phyloP scores from a whole-genome alignment of 2,888 invertebrate genomes.

The Andrena flavipes region DNA sequence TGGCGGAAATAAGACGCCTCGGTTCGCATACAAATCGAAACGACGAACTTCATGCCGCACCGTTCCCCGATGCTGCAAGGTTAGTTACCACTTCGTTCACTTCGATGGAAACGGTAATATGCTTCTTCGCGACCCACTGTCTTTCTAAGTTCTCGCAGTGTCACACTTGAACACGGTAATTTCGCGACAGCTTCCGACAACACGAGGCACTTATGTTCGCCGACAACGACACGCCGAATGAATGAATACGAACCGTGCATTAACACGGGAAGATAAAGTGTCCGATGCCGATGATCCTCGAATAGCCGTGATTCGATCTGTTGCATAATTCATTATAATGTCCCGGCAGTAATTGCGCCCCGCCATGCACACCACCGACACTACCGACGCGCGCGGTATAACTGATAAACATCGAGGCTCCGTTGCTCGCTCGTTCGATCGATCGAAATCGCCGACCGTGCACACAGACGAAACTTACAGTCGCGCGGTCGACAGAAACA shows the following conservation, averaged over 20 bases:
- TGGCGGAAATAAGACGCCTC: neutral
- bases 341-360: conserved; percentile 43
- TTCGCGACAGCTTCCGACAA: neutral
- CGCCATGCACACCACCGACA: conserved; percentile 38
- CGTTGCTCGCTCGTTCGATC: conserved; percentile 1
- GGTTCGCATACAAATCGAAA: conserved; percentile 19
- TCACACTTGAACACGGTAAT: neutral
- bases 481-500: neutral
- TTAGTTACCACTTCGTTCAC: conserved; percentile 13
- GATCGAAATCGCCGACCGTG: conserved; percentile 16
- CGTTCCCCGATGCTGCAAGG: neutral
- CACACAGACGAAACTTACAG: neutral
- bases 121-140: neutral
- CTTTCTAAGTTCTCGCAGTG: conserved; percentile 1
- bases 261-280: neutral
- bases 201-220: conserved; percentile 12
- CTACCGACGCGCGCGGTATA: conserved; percentile 20
- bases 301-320: conserved; percentile 36
- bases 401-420: conserved; percentile 33
- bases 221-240: neutral
- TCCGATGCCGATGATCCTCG: conserved; percentile 25
- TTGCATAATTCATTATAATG: conserved; percentile 55
- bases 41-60: conserved; percentile 16
- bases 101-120: neutral
- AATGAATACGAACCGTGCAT: conserved; percentile 5